phyloP scores from a whole-genome alignment of 2,888 invertebrate genomes.

The Glyphotaelius pellucidus region DNA sequence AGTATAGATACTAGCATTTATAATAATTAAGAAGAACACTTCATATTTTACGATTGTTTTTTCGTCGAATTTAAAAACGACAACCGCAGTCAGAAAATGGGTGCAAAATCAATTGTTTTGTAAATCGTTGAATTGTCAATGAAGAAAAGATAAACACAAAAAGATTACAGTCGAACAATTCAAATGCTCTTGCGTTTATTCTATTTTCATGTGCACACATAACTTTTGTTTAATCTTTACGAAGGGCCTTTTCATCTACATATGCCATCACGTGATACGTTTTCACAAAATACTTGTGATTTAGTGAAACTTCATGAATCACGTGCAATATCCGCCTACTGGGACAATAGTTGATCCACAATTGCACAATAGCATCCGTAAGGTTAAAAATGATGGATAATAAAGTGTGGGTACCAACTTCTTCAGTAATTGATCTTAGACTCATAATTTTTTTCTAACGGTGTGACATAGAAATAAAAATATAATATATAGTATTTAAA shows the following conservation, averaged over 20 bases:
- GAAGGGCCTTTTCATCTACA: too few relatives aligned
- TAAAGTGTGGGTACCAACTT: background rate
- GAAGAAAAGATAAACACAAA: background rate
- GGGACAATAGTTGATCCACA: too few relatives aligned
- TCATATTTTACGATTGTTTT: background rate
- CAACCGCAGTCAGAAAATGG: background rate
- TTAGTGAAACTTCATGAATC: too few relatives aligned
- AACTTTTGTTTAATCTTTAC: too few relatives aligned
- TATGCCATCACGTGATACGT: too few relatives aligned
- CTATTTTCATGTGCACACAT: too few relatives aligned
- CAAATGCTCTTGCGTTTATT: background rate
- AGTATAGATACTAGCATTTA: background rate
- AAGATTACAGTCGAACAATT: background rate
- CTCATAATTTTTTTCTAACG: background rate
- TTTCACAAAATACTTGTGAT: too few relatives aligned
- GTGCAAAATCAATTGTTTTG: background rate
- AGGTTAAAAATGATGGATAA: too few relatives aligned
- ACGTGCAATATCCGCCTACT: too few relatives aligned
- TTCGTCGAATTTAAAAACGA: background rate
- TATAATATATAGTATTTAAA: background rate
- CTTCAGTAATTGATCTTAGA: background rate
- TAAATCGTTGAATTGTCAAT: background rate
- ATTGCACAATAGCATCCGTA: too few relatives aligned
- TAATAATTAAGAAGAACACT: conserved; percentile 2
- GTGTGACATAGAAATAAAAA: background rate